A percentile compares a stretch with the other conserved stretches of the same genome.
Conservation (phyloP, 2,113 vertebrate species). For the Trogon melanurus region DNA sequence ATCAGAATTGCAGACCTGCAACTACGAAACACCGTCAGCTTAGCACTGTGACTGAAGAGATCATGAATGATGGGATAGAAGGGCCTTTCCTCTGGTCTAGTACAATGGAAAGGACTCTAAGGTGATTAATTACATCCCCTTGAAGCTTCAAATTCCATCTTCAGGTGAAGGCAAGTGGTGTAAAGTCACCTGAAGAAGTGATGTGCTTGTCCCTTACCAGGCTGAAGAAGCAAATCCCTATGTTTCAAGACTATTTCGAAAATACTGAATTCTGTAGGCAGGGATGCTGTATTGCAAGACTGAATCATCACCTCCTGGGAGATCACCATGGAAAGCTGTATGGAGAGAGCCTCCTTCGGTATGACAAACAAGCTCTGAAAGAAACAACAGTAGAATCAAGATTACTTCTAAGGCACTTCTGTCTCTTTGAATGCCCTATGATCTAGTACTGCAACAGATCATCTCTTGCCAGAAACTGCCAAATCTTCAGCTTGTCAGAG, state of each 20-base stretch:
- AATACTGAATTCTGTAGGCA: conserved; percentile 59
- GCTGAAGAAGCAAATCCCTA: conserved; percentile 66
- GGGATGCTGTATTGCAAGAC: conserved; percentile 57
- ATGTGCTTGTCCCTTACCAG: conserved; percentile 51
- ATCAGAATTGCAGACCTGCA: not conserved
- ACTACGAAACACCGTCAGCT: not conserved
- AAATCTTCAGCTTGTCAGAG: not conserved
- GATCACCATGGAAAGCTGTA: conserved; percentile 42
- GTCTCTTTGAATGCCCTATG: not conserved
- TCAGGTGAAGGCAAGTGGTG: not conserved
- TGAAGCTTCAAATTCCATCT: not conserved
- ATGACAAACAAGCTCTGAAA: conserved; percentile 47
- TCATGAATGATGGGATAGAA: not conserved
- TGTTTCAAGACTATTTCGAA: conserved; percentile 60
- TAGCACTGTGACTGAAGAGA: not conserved
- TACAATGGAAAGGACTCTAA: not conserved
- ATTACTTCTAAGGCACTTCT: conserved; percentile 9
- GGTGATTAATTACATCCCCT: not conserved
- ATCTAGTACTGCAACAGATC: not conserved
- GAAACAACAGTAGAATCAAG: not conserved
- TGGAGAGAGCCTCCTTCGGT: conserved; percentile 69
- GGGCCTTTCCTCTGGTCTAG: not conserved
- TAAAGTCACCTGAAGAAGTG: conserved; percentile 55
- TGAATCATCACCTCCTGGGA: conserved; percentile 69
- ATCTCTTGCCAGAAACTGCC: not conserved